A percentile compares a stretch with the other conserved stretches of the same genome.
phyloP scores from a whole-genome alignment of 1,140 invertebrate genomes.

The Camponotus vicinus region DNA sequence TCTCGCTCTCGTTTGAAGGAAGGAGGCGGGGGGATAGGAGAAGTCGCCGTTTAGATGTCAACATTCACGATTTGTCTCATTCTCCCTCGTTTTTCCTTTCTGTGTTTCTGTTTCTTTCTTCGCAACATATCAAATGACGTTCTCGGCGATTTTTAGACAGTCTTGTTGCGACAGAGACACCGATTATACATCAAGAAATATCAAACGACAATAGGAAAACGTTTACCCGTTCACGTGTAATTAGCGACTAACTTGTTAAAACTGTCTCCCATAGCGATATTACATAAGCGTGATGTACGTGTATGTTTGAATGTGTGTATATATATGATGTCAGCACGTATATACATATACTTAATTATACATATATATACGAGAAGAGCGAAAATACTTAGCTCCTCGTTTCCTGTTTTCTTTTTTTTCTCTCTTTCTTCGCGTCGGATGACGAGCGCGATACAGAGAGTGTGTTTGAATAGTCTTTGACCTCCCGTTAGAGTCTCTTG shows the following conservation, averaged over 20 bases:
- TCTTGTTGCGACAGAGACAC: conserved; percentile 76
- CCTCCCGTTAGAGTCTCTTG: conserved; percentile 43
- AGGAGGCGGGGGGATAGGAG: background rate
- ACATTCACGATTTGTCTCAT: conserved; percentile 8
- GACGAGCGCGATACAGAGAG: conserved; percentile 9
- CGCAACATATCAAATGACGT: conserved; percentile 1
- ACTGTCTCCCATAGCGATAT: conserved; percentile 67
- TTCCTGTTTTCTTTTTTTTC: conserved; percentile 33
- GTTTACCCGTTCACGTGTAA: conserved; percentile 79
- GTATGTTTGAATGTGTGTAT: conserved; percentile 45
- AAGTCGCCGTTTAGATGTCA: background rate
- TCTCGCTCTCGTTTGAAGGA: background rate
- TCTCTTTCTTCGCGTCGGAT: conserved; percentile 6
- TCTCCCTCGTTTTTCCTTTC: conserved; percentile 9
- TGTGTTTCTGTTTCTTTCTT: background rate
- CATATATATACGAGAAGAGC: conserved; percentile 67
- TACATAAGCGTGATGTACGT: conserved; percentile 54
- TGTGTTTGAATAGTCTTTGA: conserved; percentile 41
- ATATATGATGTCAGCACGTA: conserved; percentile 44
- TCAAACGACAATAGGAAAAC: conserved; percentile 81
- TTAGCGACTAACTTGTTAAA: conserved; percentile 75
- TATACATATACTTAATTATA: conserved; percentile 64
- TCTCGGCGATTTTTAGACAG: conserved; percentile 25
- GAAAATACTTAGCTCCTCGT: conserved; percentile 28
- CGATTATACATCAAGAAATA: conserved; percentile 83